Base-by-base conservation (phyloP, 2,888 invertebrate genomes). In the Cancer borealis region DNA sequence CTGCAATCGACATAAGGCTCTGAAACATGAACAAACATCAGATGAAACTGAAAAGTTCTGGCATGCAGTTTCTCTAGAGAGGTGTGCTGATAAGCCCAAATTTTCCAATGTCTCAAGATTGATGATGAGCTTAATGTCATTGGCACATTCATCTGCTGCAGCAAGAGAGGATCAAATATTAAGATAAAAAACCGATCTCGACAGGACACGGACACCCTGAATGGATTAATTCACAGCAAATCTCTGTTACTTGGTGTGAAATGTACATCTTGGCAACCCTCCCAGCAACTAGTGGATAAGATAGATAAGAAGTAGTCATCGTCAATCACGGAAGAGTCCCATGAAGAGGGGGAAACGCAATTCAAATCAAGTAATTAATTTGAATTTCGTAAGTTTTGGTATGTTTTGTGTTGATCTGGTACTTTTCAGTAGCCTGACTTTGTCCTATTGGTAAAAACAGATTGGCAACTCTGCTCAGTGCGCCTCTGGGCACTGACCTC, bases 201-300 rank as follows among this genome's bases (percentile, higher is more conserved):
- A 91, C 91, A 54, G 60, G 60, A 91, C 26, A 91, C 66, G 49
- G 4, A 91, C 21, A 91, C 91, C 54, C 66, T 91, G 30, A 30
- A 60, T 54, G 60, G 66, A n/a, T 60, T 91, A 60, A 10, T 60
- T 92, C 21, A 79, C 79, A 46, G 14, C 84, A 92, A 92, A 47
- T n/a, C 26, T 73, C 47, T 73, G 84, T 84, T 92, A 45, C 92
- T 79, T 92, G 84, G 84, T 26, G 92, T 47, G 84, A 79, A 79
- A 79, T 92, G 79, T 47, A 92, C n/a, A 46, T 79, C 79, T 79
- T 92, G 92, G 92, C 92, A 92, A 92, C 47, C 60, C 60, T 79
- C 92, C 79, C 92, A 79, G 46, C 92, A 92, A 46, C 79, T 79
- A 79, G 46, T 92, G 17, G 92, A 84, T 92, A n/a, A 92, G 84